Evolutionary conservation across 1,140 invertebrate genomes (phyloP).

Genomic region (Drosophila bipectinata): DNA sequence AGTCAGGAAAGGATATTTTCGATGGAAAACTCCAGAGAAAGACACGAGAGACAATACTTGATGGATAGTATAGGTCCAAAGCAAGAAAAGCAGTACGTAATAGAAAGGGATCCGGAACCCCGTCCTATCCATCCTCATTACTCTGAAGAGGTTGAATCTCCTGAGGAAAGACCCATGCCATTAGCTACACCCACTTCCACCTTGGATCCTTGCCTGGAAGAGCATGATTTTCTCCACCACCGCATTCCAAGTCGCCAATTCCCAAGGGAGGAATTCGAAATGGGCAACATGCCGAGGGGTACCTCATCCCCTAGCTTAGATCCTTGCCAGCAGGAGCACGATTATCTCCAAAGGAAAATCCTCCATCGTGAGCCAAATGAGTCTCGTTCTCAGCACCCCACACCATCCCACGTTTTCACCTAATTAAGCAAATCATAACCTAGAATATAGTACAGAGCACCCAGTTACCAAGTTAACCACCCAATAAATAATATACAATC

Average conservation of each 20-base stretch:
- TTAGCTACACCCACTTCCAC: constrained; percentile 3
- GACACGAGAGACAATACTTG: neutral
- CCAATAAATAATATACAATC: constrained; percentile 39
- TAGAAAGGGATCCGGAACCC: constrained; percentile 18
- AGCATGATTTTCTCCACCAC: neutral
- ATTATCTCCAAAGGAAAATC: constrained; percentile 7
- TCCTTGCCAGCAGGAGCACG: constrained; percentile 58
- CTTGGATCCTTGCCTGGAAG: neutral
- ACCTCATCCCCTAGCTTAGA: constrained; percentile 14
- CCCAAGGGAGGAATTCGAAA: neutral
- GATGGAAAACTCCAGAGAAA: neutral
- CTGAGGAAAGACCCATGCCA: constrained; percentile 13
- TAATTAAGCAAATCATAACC: constrained; percentile 34
- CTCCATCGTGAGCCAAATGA: neutral
- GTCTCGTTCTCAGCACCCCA: constrained; percentile 8
- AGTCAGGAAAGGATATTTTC: neutral
- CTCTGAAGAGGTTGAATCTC: neutral
- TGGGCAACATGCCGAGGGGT: neutral
- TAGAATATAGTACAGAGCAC: constrained; percentile 29
- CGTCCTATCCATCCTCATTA: constrained; percentile 8
- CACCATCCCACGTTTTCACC: constrained; percentile 45
- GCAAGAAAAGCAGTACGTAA: neutral
- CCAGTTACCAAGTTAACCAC: constrained; percentile 50
- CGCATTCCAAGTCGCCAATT: neutral
- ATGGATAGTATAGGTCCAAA: neutral